phyloP scores from a whole-genome alignment of 2,113 vertebrate genomes.

The Tupaia tana region DNA sequence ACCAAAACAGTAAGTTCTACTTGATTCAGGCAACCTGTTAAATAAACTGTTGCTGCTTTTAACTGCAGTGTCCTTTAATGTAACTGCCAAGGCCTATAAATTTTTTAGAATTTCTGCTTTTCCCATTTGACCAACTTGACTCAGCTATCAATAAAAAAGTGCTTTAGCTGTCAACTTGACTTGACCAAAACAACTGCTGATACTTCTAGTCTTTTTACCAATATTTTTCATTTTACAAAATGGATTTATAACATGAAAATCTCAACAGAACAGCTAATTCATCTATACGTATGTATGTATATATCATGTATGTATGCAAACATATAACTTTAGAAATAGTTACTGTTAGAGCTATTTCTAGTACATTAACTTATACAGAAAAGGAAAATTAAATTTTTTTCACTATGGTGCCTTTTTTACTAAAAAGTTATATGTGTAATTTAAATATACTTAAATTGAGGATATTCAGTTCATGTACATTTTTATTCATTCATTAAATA shows the following conservation, averaged over 20 bases:
- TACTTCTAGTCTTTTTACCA: constrained; percentile 7
- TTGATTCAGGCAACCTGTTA: constrained; percentile 53
- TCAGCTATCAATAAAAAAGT: constrained; percentile 53
- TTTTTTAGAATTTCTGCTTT: constrained; percentile 60
- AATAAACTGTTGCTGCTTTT: constrained; percentile 51
- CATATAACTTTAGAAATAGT: constrained; percentile 5
- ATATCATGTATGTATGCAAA: background rate
- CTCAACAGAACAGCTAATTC: background rate
- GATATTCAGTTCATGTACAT: background rate
- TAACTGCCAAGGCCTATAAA: constrained; percentile 52
- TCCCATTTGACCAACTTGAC: constrained; percentile 41
- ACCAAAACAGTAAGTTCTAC: constrained; percentile 41
- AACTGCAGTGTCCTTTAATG: constrained; percentile 51
- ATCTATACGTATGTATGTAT: background rate
- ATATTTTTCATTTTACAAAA: constrained; percentile 32
- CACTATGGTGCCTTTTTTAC: background rate
- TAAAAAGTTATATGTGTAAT: background rate
- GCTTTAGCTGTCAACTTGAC: background rate
- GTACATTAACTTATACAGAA: background rate
- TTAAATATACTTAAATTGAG: constrained; percentile 49
- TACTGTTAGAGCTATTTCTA: no score
- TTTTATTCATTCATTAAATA: constrained; percentile 16
- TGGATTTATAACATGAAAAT: constrained; percentile 34
- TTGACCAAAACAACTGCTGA: constrained; percentile 36
- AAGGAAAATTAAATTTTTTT: constrained; percentile 37